Conservation (phyloP, 2,888 invertebrate genomes). For the Nomada hirtipes region DNA sequence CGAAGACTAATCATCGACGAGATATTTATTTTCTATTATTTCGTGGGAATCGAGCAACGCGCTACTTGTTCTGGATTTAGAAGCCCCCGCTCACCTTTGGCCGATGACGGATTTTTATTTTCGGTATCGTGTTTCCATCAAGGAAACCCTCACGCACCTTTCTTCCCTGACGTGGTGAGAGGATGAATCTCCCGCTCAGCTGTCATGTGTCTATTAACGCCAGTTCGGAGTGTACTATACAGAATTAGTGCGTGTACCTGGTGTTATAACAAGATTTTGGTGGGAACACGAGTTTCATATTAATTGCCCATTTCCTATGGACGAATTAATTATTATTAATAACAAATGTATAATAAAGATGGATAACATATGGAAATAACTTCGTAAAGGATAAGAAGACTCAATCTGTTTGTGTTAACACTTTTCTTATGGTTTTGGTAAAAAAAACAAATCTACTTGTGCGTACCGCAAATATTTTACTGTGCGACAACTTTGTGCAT, state of each 20-base stretch:
- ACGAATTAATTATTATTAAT: neutral
- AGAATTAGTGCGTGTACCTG: slow-evolving; percentile 1
- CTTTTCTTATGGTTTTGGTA: too few relatives aligned
- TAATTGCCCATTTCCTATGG: neutral
- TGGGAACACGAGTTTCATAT: neutral
- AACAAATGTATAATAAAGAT: too few relatives aligned
- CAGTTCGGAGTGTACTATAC: neutral
- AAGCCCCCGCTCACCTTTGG: slow-evolving; percentile 45
- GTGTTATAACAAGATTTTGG: neutral
- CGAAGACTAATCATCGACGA: slow-evolving; percentile 75
- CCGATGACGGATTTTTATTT: slow-evolving; percentile 76
- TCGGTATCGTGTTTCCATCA: slow-evolving; percentile 66
- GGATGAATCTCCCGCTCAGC: slow-evolving; percentile 35
- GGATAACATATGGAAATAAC: too few relatives aligned
- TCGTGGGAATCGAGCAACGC: slow-evolving; percentile 75
- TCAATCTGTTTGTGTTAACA: too few relatives aligned
- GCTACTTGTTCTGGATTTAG: slow-evolving; percentile 65
- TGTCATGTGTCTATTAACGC: slow-evolving; percentile 54
- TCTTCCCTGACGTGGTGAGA: slow-evolving; percentile 16
- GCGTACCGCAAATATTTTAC: too few relatives aligned
- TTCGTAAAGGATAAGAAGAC: too few relatives aligned
- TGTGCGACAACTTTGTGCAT: too few relatives aligned
- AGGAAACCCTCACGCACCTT: slow-evolving; percentile 60
- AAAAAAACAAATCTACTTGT: too few relatives aligned
- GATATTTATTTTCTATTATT: slow-evolving; percentile 81